These are phyloP conservation scores for Lithophane leautieri DNA, from an alignment of 2,888 invertebrate genomes.

Conservation along the genomic window DNA sequence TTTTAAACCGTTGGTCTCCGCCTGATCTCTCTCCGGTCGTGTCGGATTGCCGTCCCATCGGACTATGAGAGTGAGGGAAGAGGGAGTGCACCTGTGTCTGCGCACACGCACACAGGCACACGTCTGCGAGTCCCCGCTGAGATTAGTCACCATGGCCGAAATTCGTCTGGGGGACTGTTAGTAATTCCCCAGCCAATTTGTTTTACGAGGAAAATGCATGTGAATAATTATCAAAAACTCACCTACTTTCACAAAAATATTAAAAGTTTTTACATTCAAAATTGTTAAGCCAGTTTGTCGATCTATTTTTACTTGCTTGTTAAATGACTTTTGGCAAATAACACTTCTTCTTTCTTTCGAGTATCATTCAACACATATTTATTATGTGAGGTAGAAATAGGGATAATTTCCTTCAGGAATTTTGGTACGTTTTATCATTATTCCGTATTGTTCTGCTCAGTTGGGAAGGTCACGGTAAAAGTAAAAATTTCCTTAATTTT, in stretches of 20 bases:
- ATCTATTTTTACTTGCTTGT: constrained; percentile 40
- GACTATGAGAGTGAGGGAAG: no score
- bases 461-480: background rate
- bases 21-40: no score
- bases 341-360: constrained; percentile 9
- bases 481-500: background rate
- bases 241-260: constrained; percentile 28
- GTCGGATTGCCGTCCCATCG: no score
- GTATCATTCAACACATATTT: constrained; percentile 35
- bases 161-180: background rate
- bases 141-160: no score
- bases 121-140: no score
- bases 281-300: constrained; percentile 3
- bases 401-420: constrained; percentile 16
- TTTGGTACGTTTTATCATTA: background rate
- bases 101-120: no score
- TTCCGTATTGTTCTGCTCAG: constrained; percentile 13
- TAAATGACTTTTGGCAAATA: constrained; percentile 54
- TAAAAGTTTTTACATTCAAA: constrained; percentile 3
- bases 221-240: background rate
- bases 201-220: constrained; percentile 8
- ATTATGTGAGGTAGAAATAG: constrained; percentile 14
- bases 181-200: background rate
- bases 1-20: no score
- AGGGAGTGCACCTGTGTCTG: no score